phyloP scores from a whole-genome alignment of 2,113 vertebrate species.

The Chaetodon auriga region DNA sequence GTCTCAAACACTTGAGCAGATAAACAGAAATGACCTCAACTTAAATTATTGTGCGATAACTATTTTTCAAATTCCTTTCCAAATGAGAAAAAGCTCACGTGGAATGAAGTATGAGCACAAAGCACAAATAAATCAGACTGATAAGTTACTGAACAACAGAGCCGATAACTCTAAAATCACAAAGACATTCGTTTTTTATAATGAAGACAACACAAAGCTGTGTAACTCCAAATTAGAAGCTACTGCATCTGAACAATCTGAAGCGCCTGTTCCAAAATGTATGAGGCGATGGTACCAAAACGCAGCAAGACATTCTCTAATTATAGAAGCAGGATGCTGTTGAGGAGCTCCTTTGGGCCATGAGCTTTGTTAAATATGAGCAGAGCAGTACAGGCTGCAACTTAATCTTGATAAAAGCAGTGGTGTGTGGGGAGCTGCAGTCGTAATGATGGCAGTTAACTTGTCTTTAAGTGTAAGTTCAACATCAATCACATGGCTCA shows the following conservation, averaged over 20 bases:
- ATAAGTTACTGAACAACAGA: not conserved
- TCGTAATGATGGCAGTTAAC: slow-evolving; percentile 17
- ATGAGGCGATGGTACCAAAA: slow-evolving; percentile 11
- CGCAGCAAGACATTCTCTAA: slow-evolving; percentile 35
- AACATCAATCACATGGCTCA: slow-evolving; percentile 10
- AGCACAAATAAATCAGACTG: not conserved
- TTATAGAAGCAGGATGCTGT: slow-evolving; percentile 56
- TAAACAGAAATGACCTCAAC: not conserved
- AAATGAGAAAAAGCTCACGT: not conserved
- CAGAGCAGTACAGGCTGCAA: slow-evolving; percentile 11
- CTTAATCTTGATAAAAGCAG: slow-evolving; percentile 42
- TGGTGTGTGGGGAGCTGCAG: not conserved
- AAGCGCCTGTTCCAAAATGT: slow-evolving; percentile 17
- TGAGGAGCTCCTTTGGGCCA: slow-evolving; percentile 51
- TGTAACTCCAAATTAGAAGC: not conserved
- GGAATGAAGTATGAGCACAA: not conserved
- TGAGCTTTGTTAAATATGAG: slow-evolving; percentile 46
- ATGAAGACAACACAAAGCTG: not conserved
- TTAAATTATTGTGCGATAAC: not conserved
- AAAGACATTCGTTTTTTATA: not conserved
- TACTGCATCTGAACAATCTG: slow-evolving; percentile 11
- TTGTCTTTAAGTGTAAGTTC: slow-evolving; percentile 9
- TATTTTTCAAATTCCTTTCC: not conserved
- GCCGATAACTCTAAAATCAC: not conserved
- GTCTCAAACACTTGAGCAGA: too few relatives aligned